Base-by-base conservation (phyloP, 2,797 vertebrate species). In the Halcyon badia region DNA sequence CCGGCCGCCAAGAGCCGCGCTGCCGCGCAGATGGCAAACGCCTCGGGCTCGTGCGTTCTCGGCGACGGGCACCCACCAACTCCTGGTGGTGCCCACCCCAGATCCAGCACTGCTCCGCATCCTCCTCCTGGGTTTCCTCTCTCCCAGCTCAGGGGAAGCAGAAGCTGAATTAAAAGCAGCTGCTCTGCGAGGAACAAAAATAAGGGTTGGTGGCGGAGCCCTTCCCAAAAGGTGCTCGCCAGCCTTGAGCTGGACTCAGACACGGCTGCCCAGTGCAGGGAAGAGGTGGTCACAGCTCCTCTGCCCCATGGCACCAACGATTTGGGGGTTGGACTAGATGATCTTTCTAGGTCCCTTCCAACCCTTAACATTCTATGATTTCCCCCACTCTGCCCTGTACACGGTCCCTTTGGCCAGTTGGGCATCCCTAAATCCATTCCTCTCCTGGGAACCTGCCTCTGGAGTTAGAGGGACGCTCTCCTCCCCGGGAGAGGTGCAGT, bases 1-100 rank as follows among this genome's bases (percentile, higher is more conserved):
- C 51, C 33, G 78, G 96, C 58, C 61, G 51, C 77, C 44, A 28
- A 82, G 96, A 96, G 95, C 98, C 83, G 44, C 61, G 91, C 87
- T 93, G 95, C 84, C 41, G 85, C 6, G 83, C 98, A 97, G 96
- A 98, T 97, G 98, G 97, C 97, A 97, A 98, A 97, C 10, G 15
- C 93, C 94, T 83, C 62, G 44, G 88, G 76, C 94, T 94, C 66
- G 73, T 26, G 68, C 3, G 86, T 83, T 89, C 89, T 94, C 17
- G 14, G 87, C 16, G 15, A 64, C 1, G 5, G 1, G 56, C 69
- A n/a, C 80, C 72, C 81, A 69, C 37, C 0, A 0, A 76, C 48
- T 93, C 81, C 92, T 5, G 10, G 65, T 44, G 41, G 65, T 54
- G 48, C 62, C 37, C 83, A 13, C 26, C 56, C 25, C 66, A 12